Base-by-base conservation (phyloP, 2,888 invertebrate species). In the Chrysopilus asiliformis region DNA sequence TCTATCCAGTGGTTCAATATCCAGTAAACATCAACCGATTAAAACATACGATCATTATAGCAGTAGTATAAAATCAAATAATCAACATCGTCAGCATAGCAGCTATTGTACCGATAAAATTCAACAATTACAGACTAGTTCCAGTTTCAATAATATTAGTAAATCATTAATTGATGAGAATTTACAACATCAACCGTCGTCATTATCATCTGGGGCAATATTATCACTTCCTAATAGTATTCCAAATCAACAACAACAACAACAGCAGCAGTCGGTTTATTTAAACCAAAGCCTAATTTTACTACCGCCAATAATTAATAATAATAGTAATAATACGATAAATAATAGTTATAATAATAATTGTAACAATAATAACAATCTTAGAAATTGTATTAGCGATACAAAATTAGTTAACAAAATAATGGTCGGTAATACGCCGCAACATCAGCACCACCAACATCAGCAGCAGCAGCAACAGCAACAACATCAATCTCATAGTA, bases 281-380 rank as follows among this genome's bases (percentile, higher is more conserved):
- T n/a, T n/a, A n/a, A n/a, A n/a, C n/a, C 13, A 31, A 18, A 18
- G 20, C 4, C 36, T 22, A 25, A 18, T 15, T 22, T 32, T 42
- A 35, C 43, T 43, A 34, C 40, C 43, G 30, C 38, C 36, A 26
- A 36, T 40, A 18, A 19, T 40, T 14, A 43, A 36, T 39, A 32
- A 40, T 27, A 36, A 38, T 25, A 43, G 36, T 18, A 36, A 14
- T 34, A 38, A 44, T 35, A 40, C 40, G 35, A 30, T 36, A 15
- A 43, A 36, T 39, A 34, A 39, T 27, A 36, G 34, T 25, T 40
- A 34, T 18, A 36, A 16, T 32, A 34, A 27, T 17, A 36, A 28
- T 34, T 34, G 36, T 13, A 42, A 36, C 20, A 47, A 43, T 35
- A 43, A 41, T 32, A 43, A 38, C 16, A 33, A 30, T 8, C 40